Evolutionary conservation across 2,888 invertebrate genomes (phyloP), one percentile per base, ranked within the genome.

Genomic region (Panzeria rudis): DNA sequence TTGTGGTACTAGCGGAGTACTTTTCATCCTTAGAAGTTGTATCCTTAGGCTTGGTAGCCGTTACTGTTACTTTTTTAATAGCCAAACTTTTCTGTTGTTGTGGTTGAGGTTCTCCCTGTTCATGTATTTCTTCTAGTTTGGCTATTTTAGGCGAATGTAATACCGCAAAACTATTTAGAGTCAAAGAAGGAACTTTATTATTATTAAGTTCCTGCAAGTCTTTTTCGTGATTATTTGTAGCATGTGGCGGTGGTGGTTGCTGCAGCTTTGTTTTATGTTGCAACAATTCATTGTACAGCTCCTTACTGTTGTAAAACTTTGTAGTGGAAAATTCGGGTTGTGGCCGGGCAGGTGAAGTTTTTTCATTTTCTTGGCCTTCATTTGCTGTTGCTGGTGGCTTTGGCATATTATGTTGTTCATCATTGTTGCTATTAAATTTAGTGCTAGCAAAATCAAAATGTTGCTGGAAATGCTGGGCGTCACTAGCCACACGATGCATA

Each of bases 221-320:
- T 35, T 73, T 71, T 4, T 72, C 62, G 13, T 72, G 71, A 9
- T 3, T 7, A 54, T 41, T 64, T 52, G 35, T n/a, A 2, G 50
- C 3, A 20, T 41, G 47, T 44, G 54, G 69, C 9, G 7, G 41
- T 38, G 50, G 66, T 38, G 50, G 66, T 47, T 83, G 86, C 25
- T 59, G 79, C 68, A 88, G 87, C 84, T 90, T 89, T 68, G 88
- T 90, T 86, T 90, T 90, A 83, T 91, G 90, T 78, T 89, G 88
- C 86, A 91, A 88, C 92, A 92, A 90, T 88, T 92, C 92, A 87
- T 90, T 93, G 87, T 92, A 91, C 77, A 93, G 81, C 86, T 93
- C 93, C 81, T 92, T 92, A 89, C 92, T 92, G 83, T 93, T 93
- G 88, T 92, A 92, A 87, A 92, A 92, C 88, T 92, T 92, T 13